Evolutionary conservation across 2,888 invertebrate species (phyloP).

Genomic region (Corbicula japonica): DNA sequence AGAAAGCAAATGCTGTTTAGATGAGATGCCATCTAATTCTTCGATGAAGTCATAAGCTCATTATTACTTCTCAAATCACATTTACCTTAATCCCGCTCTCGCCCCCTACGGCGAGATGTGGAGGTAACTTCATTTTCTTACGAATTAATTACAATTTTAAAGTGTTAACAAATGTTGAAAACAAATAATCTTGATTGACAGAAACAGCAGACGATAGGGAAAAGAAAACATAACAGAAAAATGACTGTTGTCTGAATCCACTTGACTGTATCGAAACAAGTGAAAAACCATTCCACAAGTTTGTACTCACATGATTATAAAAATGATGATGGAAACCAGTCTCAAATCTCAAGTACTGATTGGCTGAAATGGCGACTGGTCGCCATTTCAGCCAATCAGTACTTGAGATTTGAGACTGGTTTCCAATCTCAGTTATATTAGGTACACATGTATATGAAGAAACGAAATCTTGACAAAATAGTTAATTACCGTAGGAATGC

Average conservation of each 20-base stretch:
- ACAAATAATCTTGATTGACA: constrained; percentile 59
- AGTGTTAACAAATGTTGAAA: constrained; percentile 52
- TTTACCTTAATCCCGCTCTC: neutral
- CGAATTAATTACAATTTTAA: constrained; percentile 9
- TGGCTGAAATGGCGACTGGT: too few relatives aligned
- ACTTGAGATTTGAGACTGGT: too few relatives aligned
- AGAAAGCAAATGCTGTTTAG: too few relatives aligned
- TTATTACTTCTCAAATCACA: neutral
- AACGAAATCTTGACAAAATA: constrained; percentile 26
- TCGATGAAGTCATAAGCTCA: constrained; percentile 6
- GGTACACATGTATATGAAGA: constrained; percentile 9
- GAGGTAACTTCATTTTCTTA: constrained; percentile 18
- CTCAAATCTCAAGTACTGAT: too few relatives aligned
- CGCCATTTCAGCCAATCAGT: too few relatives aligned
- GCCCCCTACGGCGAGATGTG: neutral
- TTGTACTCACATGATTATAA: too few relatives aligned
- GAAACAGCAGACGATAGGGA: constrained; percentile 27
- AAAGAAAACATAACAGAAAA: constrained; percentile 45
- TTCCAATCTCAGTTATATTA: too few relatives aligned
- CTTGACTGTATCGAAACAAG: constrained; percentile 55
- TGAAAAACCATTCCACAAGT: constrained; percentile 39
- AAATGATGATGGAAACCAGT: too few relatives aligned
- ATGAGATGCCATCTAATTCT: too few relatives aligned
- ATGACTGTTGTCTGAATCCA: constrained; percentile 44
- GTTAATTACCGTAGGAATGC: constrained; percentile 30